These are phyloP conservation scores for Salvelinus namaycush DNA, from an alignment of 2,113 vertebrate species.

Conservation along the genomic window DNA sequence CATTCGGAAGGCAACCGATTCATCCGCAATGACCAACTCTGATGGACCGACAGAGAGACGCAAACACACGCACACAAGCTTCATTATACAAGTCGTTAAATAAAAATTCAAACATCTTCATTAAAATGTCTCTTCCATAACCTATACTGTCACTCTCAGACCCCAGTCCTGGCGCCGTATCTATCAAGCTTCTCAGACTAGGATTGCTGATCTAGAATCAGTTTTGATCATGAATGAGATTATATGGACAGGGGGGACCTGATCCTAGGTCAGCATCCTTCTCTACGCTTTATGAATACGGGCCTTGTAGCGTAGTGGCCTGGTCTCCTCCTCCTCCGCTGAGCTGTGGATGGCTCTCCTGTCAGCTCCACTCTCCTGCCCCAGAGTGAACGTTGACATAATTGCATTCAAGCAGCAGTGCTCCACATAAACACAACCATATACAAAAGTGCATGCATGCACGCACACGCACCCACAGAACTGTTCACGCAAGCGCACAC, in stretches of 20 bases:
- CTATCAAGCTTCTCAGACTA: too few species aligned
- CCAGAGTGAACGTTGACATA: constrained; percentile 79
- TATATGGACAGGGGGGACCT: too few species aligned
- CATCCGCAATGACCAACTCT: constrained; percentile 96
- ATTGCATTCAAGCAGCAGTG: constrained; percentile 87
- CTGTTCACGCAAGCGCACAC: too few species aligned
- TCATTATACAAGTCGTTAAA: neutral
- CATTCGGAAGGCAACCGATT: constrained; percentile 98
- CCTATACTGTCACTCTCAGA: too few species aligned
- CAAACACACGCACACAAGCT: constrained; percentile 20
- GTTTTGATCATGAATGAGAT: too few species aligned
- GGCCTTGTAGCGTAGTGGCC: constrained; percentile 6
- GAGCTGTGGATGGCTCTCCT: constrained; percentile 4
- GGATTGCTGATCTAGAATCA: too few species aligned
- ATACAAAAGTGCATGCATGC: neutral
- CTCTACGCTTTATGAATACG: neutral
- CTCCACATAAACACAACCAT: constrained; percentile 5
- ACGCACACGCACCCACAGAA: neutral
- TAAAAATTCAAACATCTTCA: too few species aligned
- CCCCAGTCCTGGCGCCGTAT: too few species aligned
- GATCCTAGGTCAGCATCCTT: too few species aligned
- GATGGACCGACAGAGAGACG: constrained; percentile 57
- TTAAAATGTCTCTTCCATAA: too few species aligned
- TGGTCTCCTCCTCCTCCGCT: constrained; percentile 1
- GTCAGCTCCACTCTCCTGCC: constrained; percentile 28